Conservation (phyloP, 2,797 vertebrate genomes). For the Iguana delicatissima region DNA sequence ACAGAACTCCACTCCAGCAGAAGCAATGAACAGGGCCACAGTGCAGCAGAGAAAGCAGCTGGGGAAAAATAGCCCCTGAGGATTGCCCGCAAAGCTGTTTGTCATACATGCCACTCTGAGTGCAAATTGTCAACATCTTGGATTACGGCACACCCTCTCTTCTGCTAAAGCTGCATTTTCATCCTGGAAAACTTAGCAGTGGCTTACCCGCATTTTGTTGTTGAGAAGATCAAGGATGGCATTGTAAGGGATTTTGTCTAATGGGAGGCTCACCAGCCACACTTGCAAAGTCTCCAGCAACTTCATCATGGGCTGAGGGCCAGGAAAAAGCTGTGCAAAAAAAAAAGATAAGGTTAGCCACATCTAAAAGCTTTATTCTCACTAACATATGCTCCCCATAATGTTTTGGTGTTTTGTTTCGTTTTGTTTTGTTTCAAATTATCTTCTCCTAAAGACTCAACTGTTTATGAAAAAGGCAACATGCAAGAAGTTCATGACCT, state of each 20-base stretch:
- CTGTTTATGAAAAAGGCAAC: background rate
- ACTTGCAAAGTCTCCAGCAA: conserved; percentile 93
- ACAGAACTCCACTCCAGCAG: background rate
- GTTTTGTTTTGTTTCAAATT: background rate
- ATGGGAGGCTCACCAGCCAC: conserved; percentile 92
- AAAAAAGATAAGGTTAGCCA: background rate
- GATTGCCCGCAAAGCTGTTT: background rate
- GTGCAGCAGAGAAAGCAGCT: background rate
- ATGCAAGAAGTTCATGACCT: background rate
- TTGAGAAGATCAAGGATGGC: conserved; percentile 95
- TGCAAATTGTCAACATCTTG: conserved; percentile 49
- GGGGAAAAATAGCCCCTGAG: background rate
- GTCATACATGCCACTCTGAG: background rate
- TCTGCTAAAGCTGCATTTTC: conserved; percentile 58
- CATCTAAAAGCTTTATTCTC: conserved; percentile 35
- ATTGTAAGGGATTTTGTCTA: conserved; percentile 92
- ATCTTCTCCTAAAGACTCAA: background rate
- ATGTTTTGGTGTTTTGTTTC: background rate
- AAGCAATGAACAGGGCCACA: background rate
- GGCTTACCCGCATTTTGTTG: conserved; percentile 94
- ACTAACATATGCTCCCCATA: background rate
- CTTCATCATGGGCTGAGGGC: conserved; percentile 88
- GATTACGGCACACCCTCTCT: conserved; percentile 40
- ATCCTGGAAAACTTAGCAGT: conserved; percentile 15
- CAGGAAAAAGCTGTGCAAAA: conserved; percentile 83